These are phyloP conservation scores for Oasisia sp. DNA, from an alignment of 2,888 invertebrate genomes.

Conservation along the genomic window DNA sequence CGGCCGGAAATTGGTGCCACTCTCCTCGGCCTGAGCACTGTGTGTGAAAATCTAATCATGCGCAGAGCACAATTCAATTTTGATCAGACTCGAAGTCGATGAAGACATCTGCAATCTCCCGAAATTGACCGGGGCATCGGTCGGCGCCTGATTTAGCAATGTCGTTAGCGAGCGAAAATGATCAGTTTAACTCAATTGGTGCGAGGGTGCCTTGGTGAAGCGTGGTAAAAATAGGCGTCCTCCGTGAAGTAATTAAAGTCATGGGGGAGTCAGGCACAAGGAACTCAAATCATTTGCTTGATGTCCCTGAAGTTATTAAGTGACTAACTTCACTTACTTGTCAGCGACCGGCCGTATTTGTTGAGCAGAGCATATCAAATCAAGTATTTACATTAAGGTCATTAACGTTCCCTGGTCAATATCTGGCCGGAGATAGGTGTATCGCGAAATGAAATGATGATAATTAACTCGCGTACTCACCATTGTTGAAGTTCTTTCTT, in stretches of 20 bases:
- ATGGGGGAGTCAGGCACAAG: background rate
- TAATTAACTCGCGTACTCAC: conserved; percentile 43
- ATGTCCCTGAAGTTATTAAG: conserved; percentile 14
- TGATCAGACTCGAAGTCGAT: background rate
- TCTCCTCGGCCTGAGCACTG: background rate
- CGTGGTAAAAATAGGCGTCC: background rate
- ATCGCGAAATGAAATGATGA: background rate
- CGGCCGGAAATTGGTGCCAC: background rate
- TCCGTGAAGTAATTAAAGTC: background rate
- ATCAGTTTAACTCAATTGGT: conserved; percentile 13
- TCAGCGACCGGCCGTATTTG: background rate
- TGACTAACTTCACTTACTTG: background rate
- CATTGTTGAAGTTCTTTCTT: conserved; percentile 65
- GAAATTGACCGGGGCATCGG: background rate
- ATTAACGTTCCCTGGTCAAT: background rate
- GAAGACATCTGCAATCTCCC: conserved; percentile 17
- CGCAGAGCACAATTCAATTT: background rate
- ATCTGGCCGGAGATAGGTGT: background rate
- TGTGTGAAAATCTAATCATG: conserved; percentile 6
- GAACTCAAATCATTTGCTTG: conserved; percentile 19
- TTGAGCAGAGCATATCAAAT: background rate
- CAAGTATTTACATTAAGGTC: background rate
- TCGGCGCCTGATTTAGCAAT: background rate
- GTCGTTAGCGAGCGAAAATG: background rate
- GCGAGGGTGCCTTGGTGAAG: background rate